These are phyloP conservation scores for Bolinopsis microptera DNA, from an alignment of 37 sponge, comb jelly and placozoan species.

Conservation along the genomic window DNA sequence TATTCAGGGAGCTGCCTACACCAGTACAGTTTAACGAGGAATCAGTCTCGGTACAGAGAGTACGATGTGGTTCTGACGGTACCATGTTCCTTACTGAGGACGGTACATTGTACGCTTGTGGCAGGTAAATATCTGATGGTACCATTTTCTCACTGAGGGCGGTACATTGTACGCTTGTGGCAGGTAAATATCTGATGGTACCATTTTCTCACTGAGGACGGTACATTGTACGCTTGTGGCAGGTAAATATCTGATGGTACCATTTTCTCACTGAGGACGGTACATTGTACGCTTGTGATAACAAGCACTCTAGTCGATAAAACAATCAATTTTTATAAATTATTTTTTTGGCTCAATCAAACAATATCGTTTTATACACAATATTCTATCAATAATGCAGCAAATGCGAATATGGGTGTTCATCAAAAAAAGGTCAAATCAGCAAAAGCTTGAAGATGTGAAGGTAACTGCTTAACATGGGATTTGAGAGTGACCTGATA, in stretches of 20 bases:
- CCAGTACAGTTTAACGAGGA: constrained; percentile 57
- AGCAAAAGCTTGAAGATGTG: too few relatives aligned
- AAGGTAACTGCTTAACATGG: too few relatives aligned
- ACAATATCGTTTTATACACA: too few relatives aligned
- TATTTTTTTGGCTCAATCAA: too few relatives aligned
- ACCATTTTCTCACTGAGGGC: constrained; percentile 87
- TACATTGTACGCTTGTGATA: neutral
- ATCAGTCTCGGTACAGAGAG: constrained; percentile 60
- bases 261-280: neutral
- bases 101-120: constrained; percentile 85
- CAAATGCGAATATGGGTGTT: too few relatives aligned
- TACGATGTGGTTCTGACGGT: constrained; percentile 87
- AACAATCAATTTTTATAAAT: too few relatives aligned
- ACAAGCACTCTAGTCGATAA: too few relatives aligned
- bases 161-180: constrained; percentile 89
- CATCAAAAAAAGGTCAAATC: too few relatives aligned
- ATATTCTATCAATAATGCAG: too few relatives aligned
- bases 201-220: constrained; percentile 88
- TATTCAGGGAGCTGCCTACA: constrained; percentile 26
- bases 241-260: constrained; percentile 80
- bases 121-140: constrained; percentile 86
- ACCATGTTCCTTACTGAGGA: constrained; percentile 89
- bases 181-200: constrained; percentile 91
- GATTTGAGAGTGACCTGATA: too few relatives aligned
- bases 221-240: constrained; percentile 86